Percentiles rank a stretch among this genome's conserved stretches.
These are phyloP conservation scores for Heptranchias perlo DNA, from an alignment of 2,113 vertebrate genomes.

Conservation along the genomic window DNA sequence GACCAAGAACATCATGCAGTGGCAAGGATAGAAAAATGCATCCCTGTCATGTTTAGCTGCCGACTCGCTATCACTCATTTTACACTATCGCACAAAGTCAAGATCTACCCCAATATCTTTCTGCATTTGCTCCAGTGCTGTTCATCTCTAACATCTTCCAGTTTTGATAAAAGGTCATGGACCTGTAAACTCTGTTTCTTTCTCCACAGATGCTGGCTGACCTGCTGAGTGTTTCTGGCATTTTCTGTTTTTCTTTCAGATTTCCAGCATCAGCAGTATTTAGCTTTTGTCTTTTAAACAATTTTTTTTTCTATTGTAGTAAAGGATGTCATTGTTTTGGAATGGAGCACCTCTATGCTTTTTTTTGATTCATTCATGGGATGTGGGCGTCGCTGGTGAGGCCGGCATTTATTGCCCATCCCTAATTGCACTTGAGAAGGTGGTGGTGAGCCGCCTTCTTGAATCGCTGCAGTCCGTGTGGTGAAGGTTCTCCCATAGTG, in stretches of 20 bases:
- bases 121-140: neutral
- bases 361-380: no score
- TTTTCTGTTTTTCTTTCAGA: neutral
- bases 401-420: no score
- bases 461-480: no score
- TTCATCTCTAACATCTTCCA: neutral
- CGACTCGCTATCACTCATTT: neutral
- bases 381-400: no score
- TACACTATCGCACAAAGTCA: neutral
- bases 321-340: neutral
- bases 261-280: neutral
- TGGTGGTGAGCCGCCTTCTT: no score
- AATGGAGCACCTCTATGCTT: neutral
- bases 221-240: neutral
- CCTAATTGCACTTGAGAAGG: no score
- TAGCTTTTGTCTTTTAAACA: neutral
- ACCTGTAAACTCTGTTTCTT: neutral
- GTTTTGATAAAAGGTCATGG: neutral
- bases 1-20: neutral
- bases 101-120: neutral
- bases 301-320: neutral
- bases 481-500: no score
- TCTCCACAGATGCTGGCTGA: neutral
- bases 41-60: neutral
- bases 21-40: neutral